phyloP scores from a whole-genome alignment of 1,140 invertebrate species.

The Meloidogyne floridensis region DNA sequence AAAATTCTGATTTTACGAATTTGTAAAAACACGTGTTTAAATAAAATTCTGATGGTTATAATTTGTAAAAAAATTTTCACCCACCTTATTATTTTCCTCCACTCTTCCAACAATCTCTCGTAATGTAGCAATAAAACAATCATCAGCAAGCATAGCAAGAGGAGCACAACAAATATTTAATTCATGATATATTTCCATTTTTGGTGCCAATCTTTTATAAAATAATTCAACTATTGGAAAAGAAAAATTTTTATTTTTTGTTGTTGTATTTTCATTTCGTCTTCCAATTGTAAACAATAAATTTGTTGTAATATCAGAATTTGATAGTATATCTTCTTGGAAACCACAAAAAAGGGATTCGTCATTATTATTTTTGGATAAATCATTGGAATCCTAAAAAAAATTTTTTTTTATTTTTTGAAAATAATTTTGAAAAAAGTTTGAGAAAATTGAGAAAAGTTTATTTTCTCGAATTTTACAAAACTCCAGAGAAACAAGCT shows the following conservation, averaged over 20 bases:
- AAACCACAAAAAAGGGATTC: slow-evolving; percentile 41
- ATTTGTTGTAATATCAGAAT: slow-evolving; percentile 17
- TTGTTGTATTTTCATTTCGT: slow-evolving; percentile 22
- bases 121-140: slow-evolving; percentile 44
- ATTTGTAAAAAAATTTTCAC: not conserved
- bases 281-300: slow-evolving; percentile 40
- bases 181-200: slow-evolving; percentile 51
- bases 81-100: not conserved
- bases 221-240: slow-evolving; percentile 36
- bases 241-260: not conserved
- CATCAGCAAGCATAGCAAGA: slow-evolving; percentile 55
- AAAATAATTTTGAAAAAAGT: too few species aligned
- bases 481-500: too few species aligned
- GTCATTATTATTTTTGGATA: slow-evolving; percentile 14
- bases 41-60: too few species aligned
- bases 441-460: too few species aligned
- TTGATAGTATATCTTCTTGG: not conserved
- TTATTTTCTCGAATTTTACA: too few species aligned
- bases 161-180: slow-evolving; percentile 52
- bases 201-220: slow-evolving; percentile 55
- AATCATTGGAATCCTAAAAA: not conserved
- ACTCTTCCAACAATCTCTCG: not conserved
- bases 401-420: not conserved
- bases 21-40: too few species aligned
- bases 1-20: too few species aligned